Evolutionary conservation across 2,113 vertebrate genomes (phyloP).

Genomic region (Carassius carassius): DNA sequence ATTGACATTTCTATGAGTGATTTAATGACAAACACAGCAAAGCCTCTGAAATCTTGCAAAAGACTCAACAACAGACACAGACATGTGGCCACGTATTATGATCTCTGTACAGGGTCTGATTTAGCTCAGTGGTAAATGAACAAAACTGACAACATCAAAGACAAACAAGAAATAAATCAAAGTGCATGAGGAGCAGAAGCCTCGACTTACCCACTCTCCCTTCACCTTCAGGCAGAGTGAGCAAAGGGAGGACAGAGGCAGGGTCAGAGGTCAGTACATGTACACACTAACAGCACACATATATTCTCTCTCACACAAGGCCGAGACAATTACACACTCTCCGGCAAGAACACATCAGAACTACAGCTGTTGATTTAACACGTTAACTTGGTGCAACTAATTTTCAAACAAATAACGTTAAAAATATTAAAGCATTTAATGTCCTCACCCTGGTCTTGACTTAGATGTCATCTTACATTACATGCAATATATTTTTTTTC

Average conservation of each 20-base stretch:
- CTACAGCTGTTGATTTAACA: too few relatives aligned
- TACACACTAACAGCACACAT: neutral
- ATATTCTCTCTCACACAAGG: neutral
- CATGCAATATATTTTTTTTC: too few relatives aligned
- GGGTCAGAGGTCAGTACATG: slow-evolving; percentile 63
- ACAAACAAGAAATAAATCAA: slow-evolving; percentile 13
- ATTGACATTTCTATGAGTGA: neutral
- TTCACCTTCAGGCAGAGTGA: slow-evolving; percentile 87
- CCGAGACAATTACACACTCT: neutral
- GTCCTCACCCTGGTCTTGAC: too few relatives aligned
- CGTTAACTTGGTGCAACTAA: neutral
- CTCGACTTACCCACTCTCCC: slow-evolving; percentile 91
- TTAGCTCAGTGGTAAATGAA: neutral
- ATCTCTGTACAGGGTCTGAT: neutral
- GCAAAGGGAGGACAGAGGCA: slow-evolving; percentile 75
- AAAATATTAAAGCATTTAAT: too few relatives aligned
- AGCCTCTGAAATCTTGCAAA: neutral
- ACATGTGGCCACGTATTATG: neutral
- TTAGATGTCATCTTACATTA: too few relatives aligned
- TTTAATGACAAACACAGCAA: neutral
- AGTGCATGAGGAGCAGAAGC: slow-evolving; percentile 60
- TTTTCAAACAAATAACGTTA: neutral
- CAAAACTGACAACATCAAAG: neutral
- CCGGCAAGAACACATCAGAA: neutral
- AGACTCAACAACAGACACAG: neutral